phyloP scores from a whole-genome alignment of 2,888 invertebrate genomes.

The Melanophora roralis region DNA sequence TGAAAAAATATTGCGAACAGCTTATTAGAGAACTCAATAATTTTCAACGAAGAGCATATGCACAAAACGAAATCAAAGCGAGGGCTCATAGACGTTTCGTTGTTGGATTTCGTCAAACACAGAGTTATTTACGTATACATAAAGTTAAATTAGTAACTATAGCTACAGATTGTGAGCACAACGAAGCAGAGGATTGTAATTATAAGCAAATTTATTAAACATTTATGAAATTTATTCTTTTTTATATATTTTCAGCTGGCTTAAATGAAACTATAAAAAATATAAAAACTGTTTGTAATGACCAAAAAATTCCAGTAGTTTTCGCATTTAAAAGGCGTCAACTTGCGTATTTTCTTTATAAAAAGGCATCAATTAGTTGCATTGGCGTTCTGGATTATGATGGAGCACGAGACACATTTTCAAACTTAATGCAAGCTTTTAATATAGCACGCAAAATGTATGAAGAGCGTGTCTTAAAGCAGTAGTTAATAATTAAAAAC shows the following conservation, averaged over 20 bases:
- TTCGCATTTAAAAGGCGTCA: conserved; percentile 80
- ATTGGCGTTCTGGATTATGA: conserved; percentile 82
- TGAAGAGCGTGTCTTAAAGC: conserved; percentile 3
- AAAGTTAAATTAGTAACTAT: conserved; percentile 81
- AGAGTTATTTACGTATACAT: conserved; percentile 79
- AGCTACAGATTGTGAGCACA: conserved; percentile 81
- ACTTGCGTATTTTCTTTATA: conserved; percentile 79
- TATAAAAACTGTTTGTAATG: conserved; percentile 78
- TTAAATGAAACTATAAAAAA: conserved; percentile 79
- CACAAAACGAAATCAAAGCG: conserved; percentile 80
- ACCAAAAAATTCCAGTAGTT: conserved; percentile 79
- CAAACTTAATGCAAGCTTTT: conserved; percentile 65
- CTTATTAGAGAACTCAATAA: conserved; percentile 79
- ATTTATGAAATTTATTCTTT: background rate
- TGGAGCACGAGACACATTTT: conserved; percentile 79
- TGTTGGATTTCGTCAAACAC: conserved; percentile 81
- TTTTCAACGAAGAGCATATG: conserved; percentile 81
- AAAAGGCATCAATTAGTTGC: conserved; percentile 81
- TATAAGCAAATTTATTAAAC: background rate
- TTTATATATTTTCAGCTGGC: conserved; percentile 77
- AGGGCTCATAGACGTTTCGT: conserved; percentile 80
- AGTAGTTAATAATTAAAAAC: no score
- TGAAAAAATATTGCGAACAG: conserved; percentile 78
- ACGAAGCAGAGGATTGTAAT: conserved; percentile 65
- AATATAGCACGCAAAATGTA: conserved; percentile 48